Evolutionary conservation across 2,888 invertebrate species (phyloP), one percentile per base, ranked within the genome.

Genomic region (Chrysolina haemoptera): DNA sequence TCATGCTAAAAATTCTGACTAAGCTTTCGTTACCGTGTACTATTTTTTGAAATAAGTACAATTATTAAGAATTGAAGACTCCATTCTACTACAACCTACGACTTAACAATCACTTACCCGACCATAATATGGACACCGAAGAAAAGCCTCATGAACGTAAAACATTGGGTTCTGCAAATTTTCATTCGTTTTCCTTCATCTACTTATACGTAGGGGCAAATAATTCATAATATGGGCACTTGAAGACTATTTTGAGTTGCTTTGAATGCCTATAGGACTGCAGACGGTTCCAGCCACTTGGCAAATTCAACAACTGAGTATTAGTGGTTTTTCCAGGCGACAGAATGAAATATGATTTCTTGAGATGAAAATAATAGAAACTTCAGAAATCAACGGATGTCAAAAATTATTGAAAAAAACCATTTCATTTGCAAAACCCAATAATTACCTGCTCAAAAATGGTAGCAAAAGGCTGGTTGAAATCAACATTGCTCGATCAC

Each of bases 401-500:
- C 35, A 6, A 35, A 35, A 4, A 35, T 3, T 6, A 35, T 35
- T 8, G 8, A 35, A 8, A 35, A 35, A 35, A 6, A 35, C 0
- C 35, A 35, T 35, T 27, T 8, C 16, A n/a, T 43, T 18, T 35
- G 35, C 12, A 40, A 67, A 63, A 46, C 65, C 71, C 71, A 64
- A 65, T 74, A 27, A 41, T 68, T 74, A 50, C 64, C 8, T n/a
- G 50, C 62, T 71, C 64, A 68, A 65, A 41, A 72, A 55, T 71
- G 59, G 62, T 68, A 74, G 71, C 59, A 74, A 74, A 74, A 77
- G 78, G 80, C 81, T 83, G 81, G 81, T 78, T 82, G 82, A 80
- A 81, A 74, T 76, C 66, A 69, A 73, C 59, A 64, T 68, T 68
- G 71, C 71, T 74, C 65, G 40, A 63, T 68, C 71, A 74, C 84